phyloP scores from a whole-genome alignment of 2,797 vertebrate genomes.

The Calcarius lapponicus region DNA sequence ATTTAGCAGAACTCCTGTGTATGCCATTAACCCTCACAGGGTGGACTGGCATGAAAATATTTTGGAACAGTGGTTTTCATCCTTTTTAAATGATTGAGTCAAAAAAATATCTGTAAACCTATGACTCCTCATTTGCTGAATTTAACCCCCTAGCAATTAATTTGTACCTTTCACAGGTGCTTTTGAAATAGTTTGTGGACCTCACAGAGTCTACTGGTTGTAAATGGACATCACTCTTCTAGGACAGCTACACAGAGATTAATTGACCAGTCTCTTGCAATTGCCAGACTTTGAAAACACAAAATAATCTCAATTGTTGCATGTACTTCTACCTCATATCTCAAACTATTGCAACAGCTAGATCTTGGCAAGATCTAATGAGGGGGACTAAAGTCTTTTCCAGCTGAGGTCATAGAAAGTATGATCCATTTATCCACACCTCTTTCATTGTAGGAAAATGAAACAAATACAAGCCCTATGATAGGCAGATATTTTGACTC shows the following conservation, averaged over 20 bases:
- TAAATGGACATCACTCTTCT: background rate
- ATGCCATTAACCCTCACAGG: slow-evolving; percentile 70
- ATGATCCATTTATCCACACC: background rate
- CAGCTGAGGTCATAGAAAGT: background rate
- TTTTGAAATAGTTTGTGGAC: background rate
- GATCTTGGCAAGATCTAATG: background rate
- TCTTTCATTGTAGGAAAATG: background rate
- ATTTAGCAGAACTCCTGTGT: slow-evolving; percentile 81
- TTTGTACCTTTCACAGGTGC: background rate
- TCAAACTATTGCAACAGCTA: background rate
- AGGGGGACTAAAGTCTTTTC: background rate
- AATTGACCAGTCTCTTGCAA: background rate
- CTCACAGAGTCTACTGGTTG: background rate
- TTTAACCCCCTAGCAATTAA: background rate
- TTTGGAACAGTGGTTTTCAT: background rate
- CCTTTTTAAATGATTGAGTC: background rate
- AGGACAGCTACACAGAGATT: background rate
- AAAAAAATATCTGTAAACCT: background rate
- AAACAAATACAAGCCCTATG: background rate
- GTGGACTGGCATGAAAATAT: slow-evolving; percentile 33
- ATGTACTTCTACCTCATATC: background rate
- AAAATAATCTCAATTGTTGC: background rate
- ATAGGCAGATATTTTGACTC: background rate
- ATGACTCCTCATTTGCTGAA: background rate
- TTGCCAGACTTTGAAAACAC: background rate